Percentiles rank a stretch among this genome's conserved stretches.
phyloP scores from a whole-genome alignment of 1,140 invertebrate species.

The Ips nitidus region DNA sequence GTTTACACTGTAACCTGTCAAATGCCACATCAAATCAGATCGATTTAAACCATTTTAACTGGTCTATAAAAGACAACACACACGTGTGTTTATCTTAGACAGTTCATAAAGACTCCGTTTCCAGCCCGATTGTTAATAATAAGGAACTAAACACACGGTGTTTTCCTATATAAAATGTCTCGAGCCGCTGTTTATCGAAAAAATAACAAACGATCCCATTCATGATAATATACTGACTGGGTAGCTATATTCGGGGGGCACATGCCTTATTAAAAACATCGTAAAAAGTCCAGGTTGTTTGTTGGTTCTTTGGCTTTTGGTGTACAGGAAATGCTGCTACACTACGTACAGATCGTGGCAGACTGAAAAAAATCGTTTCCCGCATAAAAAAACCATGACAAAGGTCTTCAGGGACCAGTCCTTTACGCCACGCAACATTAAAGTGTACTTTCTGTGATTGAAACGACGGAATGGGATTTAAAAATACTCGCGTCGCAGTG shows the following conservation, averaged over 20 bases:
- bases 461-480: background rate
- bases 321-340: too few relatives aligned
- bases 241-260: too few relatives aligned
- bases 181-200: background rate
- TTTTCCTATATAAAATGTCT: background rate
- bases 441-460: background rate
- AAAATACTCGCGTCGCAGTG: background rate
- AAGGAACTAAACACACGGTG: slow-evolving; percentile 11
- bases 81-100: background rate
- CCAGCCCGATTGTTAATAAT: slow-evolving; percentile 4
- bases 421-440: background rate
- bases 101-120: slow-evolving; percentile 4
- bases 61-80: background rate
- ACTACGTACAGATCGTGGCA: too few relatives aligned
- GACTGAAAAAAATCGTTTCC: too few relatives aligned
- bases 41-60: too few relatives aligned
- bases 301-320: too few relatives aligned
- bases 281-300: too few relatives aligned
- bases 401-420: background rate
- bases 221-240: too few relatives aligned
- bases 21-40: too few relatives aligned
- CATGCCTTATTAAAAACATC: too few relatives aligned
- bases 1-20: too few relatives aligned
- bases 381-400: background rate
- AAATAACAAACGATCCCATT: too few relatives aligned